These are phyloP conservation scores for Stenodema calcarata DNA, from an alignment of 2,888 invertebrate species.

Conservation along the genomic window DNA sequence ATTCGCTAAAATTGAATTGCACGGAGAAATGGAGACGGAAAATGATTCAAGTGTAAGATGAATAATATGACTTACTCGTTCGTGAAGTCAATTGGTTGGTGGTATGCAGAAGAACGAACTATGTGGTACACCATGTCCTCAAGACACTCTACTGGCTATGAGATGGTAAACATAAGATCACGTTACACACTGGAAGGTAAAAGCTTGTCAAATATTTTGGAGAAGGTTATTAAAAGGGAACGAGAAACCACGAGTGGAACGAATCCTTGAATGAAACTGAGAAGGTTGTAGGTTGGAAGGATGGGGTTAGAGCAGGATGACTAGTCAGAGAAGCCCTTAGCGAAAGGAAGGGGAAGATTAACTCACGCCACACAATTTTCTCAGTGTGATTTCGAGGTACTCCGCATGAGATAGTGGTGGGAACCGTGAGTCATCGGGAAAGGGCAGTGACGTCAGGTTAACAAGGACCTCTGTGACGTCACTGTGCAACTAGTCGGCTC, in stretches of 20 bases:
- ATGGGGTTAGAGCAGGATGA: neutral
- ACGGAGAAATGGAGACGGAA: too few species aligned
- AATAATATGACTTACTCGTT: neutral
- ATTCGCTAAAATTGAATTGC: too few species aligned
- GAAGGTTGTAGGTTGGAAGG: neutral
- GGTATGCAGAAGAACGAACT: neutral
- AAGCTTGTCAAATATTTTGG: too few species aligned
- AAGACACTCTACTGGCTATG: neutral
- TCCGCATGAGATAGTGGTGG: neutral
- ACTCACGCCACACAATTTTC: neutral
- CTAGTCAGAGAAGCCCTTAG: neutral
- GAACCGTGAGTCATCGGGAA: conserved; percentile 16
- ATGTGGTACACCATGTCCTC: neutral
- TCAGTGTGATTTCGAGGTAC: neutral
- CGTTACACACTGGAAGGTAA: too few species aligned
- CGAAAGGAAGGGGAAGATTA: neutral
- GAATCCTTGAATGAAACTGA: neutral
- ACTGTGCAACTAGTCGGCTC: neutral
- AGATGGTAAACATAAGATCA: too few species aligned
- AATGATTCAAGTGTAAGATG: too few species aligned
- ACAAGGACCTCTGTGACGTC: neutral
- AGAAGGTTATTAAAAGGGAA: neutral
- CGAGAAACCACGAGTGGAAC: neutral
- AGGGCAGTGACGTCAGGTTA: neutral
- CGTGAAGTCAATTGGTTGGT: neutral